Conservation (phyloP, 2,888 invertebrate species). For the Nymphalis c-album region DNA sequence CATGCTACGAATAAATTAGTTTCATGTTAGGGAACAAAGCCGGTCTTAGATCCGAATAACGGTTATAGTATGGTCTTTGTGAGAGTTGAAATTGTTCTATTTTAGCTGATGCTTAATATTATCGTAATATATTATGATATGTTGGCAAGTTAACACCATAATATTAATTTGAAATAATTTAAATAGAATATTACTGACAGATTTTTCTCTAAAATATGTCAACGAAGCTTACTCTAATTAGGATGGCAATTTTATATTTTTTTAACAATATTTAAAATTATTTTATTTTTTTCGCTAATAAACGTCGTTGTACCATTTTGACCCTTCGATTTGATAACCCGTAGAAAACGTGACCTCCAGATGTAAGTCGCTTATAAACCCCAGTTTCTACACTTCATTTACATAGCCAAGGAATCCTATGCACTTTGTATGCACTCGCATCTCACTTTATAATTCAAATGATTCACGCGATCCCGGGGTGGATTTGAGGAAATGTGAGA, state of each 20-base stretch:
- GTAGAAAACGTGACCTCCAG: constrained; percentile 27
- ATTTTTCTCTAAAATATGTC: too few relatives aligned
- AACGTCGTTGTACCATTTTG: neutral
- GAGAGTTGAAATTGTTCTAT: constrained; percentile 1
- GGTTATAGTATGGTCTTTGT: constrained; percentile 61
- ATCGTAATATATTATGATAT: too few relatives aligned
- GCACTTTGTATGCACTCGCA: constrained; percentile 74
- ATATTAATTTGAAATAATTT: too few relatives aligned
- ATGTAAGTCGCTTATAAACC: constrained; percentile 26
- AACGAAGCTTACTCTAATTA: too few relatives aligned
- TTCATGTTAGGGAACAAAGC: constrained; percentile 80
- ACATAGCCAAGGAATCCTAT: constrained; percentile 72
- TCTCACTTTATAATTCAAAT: constrained; percentile 80
- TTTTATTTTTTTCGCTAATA: neutral
- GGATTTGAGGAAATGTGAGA: constrained; percentile 75
- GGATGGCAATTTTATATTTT: too few relatives aligned
- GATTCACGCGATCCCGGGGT: constrained; percentile 61
- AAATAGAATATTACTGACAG: too few relatives aligned
- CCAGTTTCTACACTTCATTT: constrained; percentile 64
- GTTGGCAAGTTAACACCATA: too few relatives aligned
- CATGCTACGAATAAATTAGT: constrained; percentile 79
- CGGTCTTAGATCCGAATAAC: constrained; percentile 75
- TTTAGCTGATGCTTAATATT: too few relatives aligned
- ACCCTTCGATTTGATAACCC: neutral
- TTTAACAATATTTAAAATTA: too few relatives aligned